phyloP scores from a whole-genome alignment of 1,140 invertebrate genomes.

The Anoplophora glabripennis region DNA sequence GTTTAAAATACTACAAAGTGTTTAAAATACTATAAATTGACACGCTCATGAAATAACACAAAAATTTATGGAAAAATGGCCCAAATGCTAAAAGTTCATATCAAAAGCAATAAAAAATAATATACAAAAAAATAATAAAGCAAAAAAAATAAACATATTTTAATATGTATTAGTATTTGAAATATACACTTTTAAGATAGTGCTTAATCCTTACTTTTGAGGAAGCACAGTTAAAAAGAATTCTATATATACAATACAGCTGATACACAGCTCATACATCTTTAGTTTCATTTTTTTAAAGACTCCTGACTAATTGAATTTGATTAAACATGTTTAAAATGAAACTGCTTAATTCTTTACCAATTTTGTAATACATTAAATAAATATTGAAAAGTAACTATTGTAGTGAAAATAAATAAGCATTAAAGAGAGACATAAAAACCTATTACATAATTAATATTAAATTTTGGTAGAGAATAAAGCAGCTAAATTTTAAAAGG shows the following conservation, averaged over 20 bases:
- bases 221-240: slow-evolving; percentile 31
- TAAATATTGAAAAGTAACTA: background rate
- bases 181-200: slow-evolving; percentile 13
- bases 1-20: too few species aligned
- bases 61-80: background rate
- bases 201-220: slow-evolving; percentile 24
- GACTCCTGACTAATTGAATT: slow-evolving; percentile 7
- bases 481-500: slow-evolving; percentile 20
- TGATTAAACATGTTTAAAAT: slow-evolving; percentile 12
- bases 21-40: background rate
- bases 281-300: slow-evolving; percentile 3
- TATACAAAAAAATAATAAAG: background rate
- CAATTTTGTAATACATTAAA: background rate
- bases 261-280: slow-evolving; percentile 18
- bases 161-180: slow-evolving; percentile 10
- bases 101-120: background rate
- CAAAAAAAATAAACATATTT: slow-evolving; percentile 3
- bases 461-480: slow-evolving; percentile 18
- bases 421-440: background rate
- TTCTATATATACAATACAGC: slow-evolving; percentile 25
- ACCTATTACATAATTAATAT: slow-evolving; percentile 7
- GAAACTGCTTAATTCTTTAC: slow-evolving; percentile 17
- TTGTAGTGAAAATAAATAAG: slow-evolving; percentile 1
- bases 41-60: background rate
- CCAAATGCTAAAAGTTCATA: background rate